Conservation (phyloP, 1,140 invertebrate genomes). For the Stegodyphus dumicola region DNA sequence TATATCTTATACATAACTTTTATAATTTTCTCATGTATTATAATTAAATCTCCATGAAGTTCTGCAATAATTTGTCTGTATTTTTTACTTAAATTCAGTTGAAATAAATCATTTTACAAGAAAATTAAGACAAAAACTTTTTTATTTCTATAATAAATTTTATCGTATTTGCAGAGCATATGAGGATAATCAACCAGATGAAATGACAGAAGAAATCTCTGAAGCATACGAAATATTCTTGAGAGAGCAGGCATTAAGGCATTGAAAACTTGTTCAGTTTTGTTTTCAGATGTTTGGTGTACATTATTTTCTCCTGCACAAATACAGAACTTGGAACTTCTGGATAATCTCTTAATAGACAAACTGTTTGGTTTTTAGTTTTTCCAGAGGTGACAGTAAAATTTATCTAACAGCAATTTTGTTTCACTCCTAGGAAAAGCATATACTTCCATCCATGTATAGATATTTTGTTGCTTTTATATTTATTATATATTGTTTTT, state of each 20-base stretch:
- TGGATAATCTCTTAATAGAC: constrained; percentile 34
- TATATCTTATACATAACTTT: too few relatives aligned
- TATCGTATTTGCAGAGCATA: constrained; percentile 26
- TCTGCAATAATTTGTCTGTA: not conserved
- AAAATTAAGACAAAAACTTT: too few relatives aligned
- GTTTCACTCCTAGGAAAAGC: constrained; percentile 42
- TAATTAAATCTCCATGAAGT: not conserved
- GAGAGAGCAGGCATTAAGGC: constrained; percentile 44
- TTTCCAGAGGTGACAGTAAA: constrained; percentile 31
- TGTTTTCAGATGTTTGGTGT: constrained; percentile 44
- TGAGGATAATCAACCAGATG: constrained; percentile 33
- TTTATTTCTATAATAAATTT: not conserved
- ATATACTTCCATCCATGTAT: constrained; percentile 55
- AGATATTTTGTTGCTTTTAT: constrained; percentile 35
- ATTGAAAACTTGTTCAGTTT: constrained; percentile 22
- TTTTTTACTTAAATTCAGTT: not conserved
- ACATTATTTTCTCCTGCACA: constrained; percentile 54
- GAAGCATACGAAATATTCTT: constrained; percentile 57
- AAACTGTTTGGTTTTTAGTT: constrained; percentile 40
- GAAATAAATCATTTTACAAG: too few relatives aligned
- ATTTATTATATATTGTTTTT: constrained; percentile 50
- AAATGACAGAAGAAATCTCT: constrained; percentile 51
- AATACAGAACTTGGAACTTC: constrained; percentile 42
- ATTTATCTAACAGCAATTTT: not conserved
- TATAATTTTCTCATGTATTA: too few relatives aligned